Conservation (phyloP, 2,113 vertebrate species). For the Ariopsis seemanni region DNA sequence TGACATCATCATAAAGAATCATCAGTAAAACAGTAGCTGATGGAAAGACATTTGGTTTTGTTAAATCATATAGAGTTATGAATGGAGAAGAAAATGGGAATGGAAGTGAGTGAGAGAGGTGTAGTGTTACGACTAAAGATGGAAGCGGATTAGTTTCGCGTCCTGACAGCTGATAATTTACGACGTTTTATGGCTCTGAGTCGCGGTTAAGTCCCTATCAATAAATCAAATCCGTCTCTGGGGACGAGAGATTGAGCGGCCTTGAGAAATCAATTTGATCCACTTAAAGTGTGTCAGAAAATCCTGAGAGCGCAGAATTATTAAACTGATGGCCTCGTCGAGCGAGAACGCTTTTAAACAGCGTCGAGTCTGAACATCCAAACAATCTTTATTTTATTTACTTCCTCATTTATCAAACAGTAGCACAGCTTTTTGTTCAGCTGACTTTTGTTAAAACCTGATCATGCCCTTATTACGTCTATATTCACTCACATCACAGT, state of each 20-base stretch:
- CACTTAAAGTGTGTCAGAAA: constrained; percentile 45
- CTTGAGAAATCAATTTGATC: constrained; percentile 56
- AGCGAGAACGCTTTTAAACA: background rate
- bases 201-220: constrained; percentile 64
- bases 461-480: background rate
- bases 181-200: constrained; percentile 57
- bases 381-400: background rate
- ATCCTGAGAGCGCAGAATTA: constrained; percentile 21
- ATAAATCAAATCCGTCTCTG: constrained; percentile 56
- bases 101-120: constrained; percentile 39
- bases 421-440: background rate
- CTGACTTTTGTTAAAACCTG: background rate
- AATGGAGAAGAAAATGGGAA: constrained; percentile 8
- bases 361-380: background rate
- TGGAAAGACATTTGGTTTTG: constrained; percentile 12
- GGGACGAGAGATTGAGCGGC: constrained; percentile 48
- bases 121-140: constrained; percentile 60
- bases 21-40: constrained; percentile 28
- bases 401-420: background rate
- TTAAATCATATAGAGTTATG: background rate
- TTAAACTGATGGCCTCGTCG: constrained; percentile 15
- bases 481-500: background rate
- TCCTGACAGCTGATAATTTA: constrained; percentile 70
- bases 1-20: background rate
- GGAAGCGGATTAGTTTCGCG: constrained; percentile 59